Conservation (phyloP, 1,140 invertebrate species). For the Colletes latitarsis region DNA sequence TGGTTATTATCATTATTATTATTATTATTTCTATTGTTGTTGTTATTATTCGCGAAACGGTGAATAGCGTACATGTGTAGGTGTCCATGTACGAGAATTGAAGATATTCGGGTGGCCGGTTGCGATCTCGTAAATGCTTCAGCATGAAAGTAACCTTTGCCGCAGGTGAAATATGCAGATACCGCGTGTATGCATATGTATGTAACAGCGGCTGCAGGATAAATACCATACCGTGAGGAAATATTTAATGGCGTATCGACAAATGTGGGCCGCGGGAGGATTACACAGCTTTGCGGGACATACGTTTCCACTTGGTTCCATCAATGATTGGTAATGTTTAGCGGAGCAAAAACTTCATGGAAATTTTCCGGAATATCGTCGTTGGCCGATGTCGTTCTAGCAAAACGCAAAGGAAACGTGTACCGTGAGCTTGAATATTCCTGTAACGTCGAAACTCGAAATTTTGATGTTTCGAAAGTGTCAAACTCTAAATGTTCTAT, state of each 20-base stretch:
- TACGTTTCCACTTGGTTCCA: neutral
- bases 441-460: no score
- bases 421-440: no score
- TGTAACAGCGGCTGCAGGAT: conserved; percentile 22
- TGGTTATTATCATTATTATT: no score
- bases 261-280: conserved; percentile 16
- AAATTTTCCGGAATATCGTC: no score
- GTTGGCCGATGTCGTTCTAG: no score
- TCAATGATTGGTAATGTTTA: neutral
- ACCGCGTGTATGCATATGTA: conserved; percentile 35
- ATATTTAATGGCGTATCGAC: conserved; percentile 45
- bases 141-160: neutral
- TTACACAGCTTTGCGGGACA: conserved; percentile 4
- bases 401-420: no score
- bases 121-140: neutral
- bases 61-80: neutral
- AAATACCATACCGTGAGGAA: conserved; percentile 36
- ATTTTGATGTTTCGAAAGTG: no score
- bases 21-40: no score
- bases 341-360: no score
- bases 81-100: neutral
- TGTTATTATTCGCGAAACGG: no score
- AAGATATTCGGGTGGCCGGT: neutral
- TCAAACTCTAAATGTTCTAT: no score
- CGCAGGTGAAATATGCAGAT: conserved; percentile 29